phyloP scores from a whole-genome alignment of 2,888 invertebrate species.

The Eupeodes latifasciatus region DNA sequence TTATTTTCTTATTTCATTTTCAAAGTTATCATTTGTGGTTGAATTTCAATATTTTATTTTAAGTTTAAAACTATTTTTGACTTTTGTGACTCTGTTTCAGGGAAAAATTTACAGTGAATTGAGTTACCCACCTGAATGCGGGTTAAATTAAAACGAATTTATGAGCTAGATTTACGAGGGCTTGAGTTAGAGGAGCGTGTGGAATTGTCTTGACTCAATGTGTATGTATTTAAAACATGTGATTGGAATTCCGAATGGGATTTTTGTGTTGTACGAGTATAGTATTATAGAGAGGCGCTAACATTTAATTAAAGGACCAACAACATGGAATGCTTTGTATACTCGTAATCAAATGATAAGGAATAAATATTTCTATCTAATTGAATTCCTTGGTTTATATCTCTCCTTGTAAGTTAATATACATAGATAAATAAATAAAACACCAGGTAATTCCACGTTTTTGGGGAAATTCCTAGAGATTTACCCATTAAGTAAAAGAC shows the following conservation, averaged over 20 bases:
- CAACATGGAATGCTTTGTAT: constrained; percentile 15
- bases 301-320: constrained; percentile 12
- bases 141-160: not conserved
- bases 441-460: not conserved
- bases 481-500: not conserved
- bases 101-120: not conserved
- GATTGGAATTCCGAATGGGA: not conserved
- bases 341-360: not conserved
- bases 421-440: not conserved
- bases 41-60: not conserved
- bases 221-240: not conserved
- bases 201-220: not conserved
- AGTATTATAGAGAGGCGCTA: constrained; percentile 10
- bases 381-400: constrained; percentile 17
- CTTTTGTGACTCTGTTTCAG: no score
- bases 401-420: not conserved
- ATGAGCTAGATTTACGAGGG: not conserved
- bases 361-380: constrained; percentile 1
- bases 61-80: not conserved
- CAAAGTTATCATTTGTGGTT: not conserved
- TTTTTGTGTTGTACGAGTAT: not conserved
- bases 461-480: not conserved
- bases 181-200: no score
- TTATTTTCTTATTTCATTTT: not conserved
- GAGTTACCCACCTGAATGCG: not conserved